These are phyloP conservation scores for Conger conger DNA, from an alignment of 2,113 vertebrate species.

Conservation along the genomic window DNA sequence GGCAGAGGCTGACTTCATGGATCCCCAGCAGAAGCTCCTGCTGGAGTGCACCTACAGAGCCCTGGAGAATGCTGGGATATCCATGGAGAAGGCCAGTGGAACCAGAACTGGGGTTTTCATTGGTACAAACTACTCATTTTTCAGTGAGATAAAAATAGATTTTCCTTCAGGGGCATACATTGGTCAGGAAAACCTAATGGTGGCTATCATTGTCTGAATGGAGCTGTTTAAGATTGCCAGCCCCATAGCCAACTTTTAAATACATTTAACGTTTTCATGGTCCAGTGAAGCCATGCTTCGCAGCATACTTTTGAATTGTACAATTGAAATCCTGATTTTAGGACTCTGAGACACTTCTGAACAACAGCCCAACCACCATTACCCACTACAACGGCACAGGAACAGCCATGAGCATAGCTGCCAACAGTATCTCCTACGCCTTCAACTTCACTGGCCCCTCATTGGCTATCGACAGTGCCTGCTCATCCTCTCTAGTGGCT, in stretches of 20 bases:
- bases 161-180: too few species aligned
- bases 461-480: slow-evolving; percentile 76
- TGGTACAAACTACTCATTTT: too few species aligned
- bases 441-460: slow-evolving; percentile 87
- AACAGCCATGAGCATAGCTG: slow-evolving; percentile 74
- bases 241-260: not conserved
- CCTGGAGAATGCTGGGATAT: slow-evolving; percentile 77
- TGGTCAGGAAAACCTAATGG: too few species aligned
- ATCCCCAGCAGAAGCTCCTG: slow-evolving; percentile 79
- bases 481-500: slow-evolving; percentile 82
- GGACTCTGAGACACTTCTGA: slow-evolving; percentile 61
- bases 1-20: slow-evolving; percentile 72
- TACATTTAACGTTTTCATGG: not conserved
- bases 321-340: too few species aligned
- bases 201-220: too few species aligned
- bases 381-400: slow-evolving; percentile 77
- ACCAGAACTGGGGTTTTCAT: slow-evolving; percentile 77
- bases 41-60: slow-evolving; percentile 78
- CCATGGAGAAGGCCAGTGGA: slow-evolving; percentile 74
- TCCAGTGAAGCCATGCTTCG: not conserved
- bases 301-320: too few species aligned
- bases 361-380: slow-evolving; percentile 53
- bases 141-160: not conserved
- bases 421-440: slow-evolving; percentile 80
- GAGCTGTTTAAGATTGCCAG: not conserved